Evolutionary conservation across 2,113 vertebrate genomes (phyloP).

Genomic region (Lanius ludovicianus): DNA sequence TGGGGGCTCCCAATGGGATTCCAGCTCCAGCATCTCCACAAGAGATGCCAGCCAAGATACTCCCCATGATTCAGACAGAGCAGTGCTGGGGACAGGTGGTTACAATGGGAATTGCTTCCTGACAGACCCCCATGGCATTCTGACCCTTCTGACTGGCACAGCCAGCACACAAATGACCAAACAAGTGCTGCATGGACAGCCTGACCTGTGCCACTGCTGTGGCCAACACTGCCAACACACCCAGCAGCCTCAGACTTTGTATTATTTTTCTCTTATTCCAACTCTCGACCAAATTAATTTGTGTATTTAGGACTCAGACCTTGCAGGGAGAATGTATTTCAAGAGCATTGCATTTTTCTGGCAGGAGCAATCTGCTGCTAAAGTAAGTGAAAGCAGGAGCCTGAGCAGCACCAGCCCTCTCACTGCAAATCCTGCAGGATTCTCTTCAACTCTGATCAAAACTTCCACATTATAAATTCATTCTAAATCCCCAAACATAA

Average conservation of each 20-base stretch:
- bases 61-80: background rate
- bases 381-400: background rate
- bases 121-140: background rate
- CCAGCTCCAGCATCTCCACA: background rate
- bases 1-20: background rate
- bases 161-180: background rate
- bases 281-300: background rate
- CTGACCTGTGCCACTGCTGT: background rate
- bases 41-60: background rate
- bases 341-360: background rate
- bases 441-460: background rate
- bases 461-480: slow-evolving; percentile 9
- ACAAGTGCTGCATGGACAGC: background rate
- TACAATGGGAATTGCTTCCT: background rate
- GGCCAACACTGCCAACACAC: background rate
- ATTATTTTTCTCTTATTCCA: background rate
- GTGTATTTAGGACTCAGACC: background rate
- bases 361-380: background rate
- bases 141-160: background rate
- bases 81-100: background rate
- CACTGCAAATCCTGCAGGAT: background rate
- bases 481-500: slow-evolving; percentile 35
- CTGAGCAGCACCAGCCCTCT: background rate
- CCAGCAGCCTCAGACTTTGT: rapidly evolving
- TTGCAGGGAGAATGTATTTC: background rate